Evolutionary conservation across 1,140 invertebrate genomes (phyloP).

Genomic region (Heliconius hewitsoni): DNA sequence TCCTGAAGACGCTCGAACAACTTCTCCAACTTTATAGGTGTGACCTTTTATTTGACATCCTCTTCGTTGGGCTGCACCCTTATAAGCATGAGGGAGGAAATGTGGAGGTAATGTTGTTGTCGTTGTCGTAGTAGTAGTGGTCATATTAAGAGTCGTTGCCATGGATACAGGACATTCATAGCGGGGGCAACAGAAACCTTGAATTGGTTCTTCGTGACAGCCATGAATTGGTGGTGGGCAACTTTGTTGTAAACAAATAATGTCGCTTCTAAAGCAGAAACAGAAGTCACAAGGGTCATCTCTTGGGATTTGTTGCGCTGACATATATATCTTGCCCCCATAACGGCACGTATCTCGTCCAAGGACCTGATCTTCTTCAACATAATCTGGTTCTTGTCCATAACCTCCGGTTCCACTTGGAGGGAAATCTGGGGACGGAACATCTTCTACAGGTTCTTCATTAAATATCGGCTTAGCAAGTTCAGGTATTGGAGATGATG

Average conservation of each 20-base stretch:
- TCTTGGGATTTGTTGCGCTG: slow-evolving; percentile 95
- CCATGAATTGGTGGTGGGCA: slow-evolving; percentile 95
- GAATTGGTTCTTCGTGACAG: slow-evolving; percentile 94
- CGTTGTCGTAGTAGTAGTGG: slow-evolving; percentile 91
- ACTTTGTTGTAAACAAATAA: slow-evolving; percentile 96
- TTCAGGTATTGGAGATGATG: slow-evolving; percentile 47
- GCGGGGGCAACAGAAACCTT: slow-evolving; percentile 96
- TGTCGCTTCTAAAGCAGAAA: slow-evolving; percentile 97
- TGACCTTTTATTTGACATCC: slow-evolving; percentile 92
- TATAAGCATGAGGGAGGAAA: slow-evolving; percentile 89
- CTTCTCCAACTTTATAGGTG: slow-evolving; percentile 91
- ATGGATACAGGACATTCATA: slow-evolving; percentile 96
- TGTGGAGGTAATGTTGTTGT: slow-evolving; percentile 92
- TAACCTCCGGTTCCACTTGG: slow-evolving; percentile 75
- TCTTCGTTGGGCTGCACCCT: slow-evolving; percentile 86
- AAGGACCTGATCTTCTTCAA: slow-evolving; percentile 88
- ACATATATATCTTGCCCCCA: slow-evolving; percentile 95
- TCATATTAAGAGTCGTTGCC: slow-evolving; percentile 88
- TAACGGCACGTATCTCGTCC: slow-evolving; percentile 95
- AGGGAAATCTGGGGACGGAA: slow-evolving; percentile 65
- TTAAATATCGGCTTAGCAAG: slow-evolving; percentile 53
- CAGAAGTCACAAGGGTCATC: slow-evolving; percentile 98
- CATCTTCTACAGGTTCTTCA: slow-evolving; percentile 60
- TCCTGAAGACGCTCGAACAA: slow-evolving; percentile 91
- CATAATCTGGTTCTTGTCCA: slow-evolving; percentile 85